phyloP scores from a whole-genome alignment of 2,797 vertebrate genomes.

The Eulemur albifrons region DNA sequence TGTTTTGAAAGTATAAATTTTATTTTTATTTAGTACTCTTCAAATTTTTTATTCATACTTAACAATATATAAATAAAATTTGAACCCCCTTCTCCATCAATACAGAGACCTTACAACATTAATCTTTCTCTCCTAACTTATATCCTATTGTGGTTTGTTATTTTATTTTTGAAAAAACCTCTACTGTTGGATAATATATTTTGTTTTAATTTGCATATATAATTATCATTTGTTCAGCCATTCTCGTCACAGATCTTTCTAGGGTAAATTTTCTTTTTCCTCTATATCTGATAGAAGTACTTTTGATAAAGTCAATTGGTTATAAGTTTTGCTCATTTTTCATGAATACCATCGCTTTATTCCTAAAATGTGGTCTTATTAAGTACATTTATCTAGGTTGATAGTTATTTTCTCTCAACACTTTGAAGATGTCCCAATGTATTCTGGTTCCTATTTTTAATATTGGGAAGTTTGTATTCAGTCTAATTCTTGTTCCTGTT shows the following conservation, averaged over 20 bases:
- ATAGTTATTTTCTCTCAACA: neutral
- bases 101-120: neutral
- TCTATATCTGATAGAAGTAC: neutral
- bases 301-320: neutral
- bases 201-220: neutral
- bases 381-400: neutral
- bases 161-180: neutral
- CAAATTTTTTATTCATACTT: neutral
- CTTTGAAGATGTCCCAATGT: neutral
- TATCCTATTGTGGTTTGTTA: neutral
- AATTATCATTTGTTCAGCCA: neutral
- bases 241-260: neutral
- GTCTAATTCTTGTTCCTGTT: slow-evolving; percentile 22
- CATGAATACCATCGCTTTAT: neutral
- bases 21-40: neutral
- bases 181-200: neutral
- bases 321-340: neutral
- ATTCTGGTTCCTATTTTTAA: slow-evolving; percentile 41
- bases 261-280: neutral
- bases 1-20: neutral
- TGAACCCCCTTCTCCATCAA: neutral
- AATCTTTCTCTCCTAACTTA: neutral
- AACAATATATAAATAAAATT: neutral
- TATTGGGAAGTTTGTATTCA: neutral
- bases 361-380: neutral